Base-by-base conservation (phyloP, 2,888 invertebrate genomes). In the Philonicus albiceps region DNA sequence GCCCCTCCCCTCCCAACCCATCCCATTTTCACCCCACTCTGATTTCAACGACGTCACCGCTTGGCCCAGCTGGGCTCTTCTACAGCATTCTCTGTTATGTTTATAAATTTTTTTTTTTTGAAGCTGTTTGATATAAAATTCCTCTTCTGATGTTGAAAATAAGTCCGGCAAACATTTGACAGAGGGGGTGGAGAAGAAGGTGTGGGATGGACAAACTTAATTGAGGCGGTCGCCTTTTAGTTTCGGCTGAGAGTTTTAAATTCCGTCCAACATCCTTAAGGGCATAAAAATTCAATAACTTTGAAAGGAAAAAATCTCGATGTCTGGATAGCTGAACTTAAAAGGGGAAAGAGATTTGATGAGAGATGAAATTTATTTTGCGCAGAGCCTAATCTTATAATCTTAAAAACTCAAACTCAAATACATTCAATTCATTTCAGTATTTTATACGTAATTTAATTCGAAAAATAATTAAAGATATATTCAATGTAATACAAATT, bases 81-180 rank as follows among this genome's bases (percentile, higher is more conserved):
- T 11, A 73, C 73, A 27, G 27, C 37, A 31, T 34, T 34, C 37
- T 30, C 19, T 34, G 73, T 40, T 16, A 34, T 81, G 34, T 55
- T 49, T 55, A 81, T 55, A 81, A 64, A 37, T 83, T 22, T 80
- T 72, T 73, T 30, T 80, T 22, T 84, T 84, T 37, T 55, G 43
- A 73, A 37, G 73, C 72, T 84, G 49, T 64, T 84, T 84, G 72
- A 84, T 84, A 84, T 84, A 84, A 84, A 84, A 84, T 84, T 64
- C 64, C 64, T 43, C 81, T 81, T 81, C 22, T 81, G 81, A 81
- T 81, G 55, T 64, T 49, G 64, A 11, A 55, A 81, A 55, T 81
- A 19, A 55, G 34, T 19, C 34, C 64, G 81, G 49, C 55, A 81
- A 53, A 81, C 55, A 81, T 81, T 55, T 81, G 55, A 81, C 81